These are phyloP conservation scores for Eurystomus glaucurus DNA, from an alignment of 2,797 vertebrate genomes.

Conservation along the genomic window DNA sequence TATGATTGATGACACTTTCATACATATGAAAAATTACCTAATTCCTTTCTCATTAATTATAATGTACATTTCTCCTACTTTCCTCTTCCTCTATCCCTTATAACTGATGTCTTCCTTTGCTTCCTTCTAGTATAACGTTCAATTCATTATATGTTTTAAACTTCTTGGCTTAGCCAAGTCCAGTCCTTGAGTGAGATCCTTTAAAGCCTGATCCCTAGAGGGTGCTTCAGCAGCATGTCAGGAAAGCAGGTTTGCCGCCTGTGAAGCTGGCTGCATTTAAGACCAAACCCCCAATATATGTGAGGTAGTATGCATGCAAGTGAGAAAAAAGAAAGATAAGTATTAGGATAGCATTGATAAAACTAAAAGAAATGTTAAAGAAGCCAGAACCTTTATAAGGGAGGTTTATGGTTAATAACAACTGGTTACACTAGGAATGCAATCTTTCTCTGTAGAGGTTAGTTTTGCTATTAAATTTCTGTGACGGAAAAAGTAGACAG, in stretches of 20 bases:
- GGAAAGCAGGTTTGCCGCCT: background rate
- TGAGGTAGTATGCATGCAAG: background rate
- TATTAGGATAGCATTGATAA: background rate
- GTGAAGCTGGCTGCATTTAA: background rate
- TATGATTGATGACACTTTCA: background rate
- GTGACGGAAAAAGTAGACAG: background rate
- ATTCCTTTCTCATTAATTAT: background rate
- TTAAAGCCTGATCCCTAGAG: background rate
- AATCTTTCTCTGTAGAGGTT: background rate
- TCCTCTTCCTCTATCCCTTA: background rate
- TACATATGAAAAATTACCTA: too few relatives aligned
- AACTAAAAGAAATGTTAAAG: background rate
- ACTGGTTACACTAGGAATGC: background rate
- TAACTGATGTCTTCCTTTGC: background rate
- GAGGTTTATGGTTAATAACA: background rate
- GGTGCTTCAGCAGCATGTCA: background rate
- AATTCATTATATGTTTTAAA: background rate
- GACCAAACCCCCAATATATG: background rate
- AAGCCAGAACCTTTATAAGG: background rate
- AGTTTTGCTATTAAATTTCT: background rate
- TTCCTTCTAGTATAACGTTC: background rate
- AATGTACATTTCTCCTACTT: background rate
- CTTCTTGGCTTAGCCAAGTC: background rate
- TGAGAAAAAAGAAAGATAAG: background rate
- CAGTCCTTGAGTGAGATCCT: background rate